Conservation (phyloP, 2,888 invertebrate species). For the Elmis aenea region DNA sequence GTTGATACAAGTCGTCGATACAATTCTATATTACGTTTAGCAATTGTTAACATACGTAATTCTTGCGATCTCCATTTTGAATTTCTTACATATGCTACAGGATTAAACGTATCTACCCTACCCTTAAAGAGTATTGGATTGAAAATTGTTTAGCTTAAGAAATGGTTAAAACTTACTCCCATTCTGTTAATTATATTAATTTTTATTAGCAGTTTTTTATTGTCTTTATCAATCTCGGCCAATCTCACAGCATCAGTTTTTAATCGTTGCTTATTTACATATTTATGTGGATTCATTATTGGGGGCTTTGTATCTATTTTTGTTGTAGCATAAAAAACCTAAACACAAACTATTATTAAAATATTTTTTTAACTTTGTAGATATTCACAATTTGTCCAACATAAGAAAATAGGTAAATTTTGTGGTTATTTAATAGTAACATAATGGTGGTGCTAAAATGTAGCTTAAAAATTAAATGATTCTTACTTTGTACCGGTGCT, state of each 20-base stretch:
- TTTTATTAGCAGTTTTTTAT: slow-evolving; percentile 54
- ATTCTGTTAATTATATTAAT: slow-evolving; percentile 57
- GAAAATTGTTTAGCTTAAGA: slow-evolving; percentile 1
- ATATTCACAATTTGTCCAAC: no score
- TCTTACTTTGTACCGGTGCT: slow-evolving; percentile 31
- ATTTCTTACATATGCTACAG: slow-evolving; percentile 30
- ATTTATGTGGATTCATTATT: slow-evolving; percentile 50
- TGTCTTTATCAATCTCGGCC: slow-evolving; percentile 49
- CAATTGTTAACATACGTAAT: slow-evolving; percentile 28
- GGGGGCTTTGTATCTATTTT: slow-evolving; percentile 53
- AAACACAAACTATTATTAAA: slow-evolving; percentile 9
- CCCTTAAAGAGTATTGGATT: slow-evolving; percentile 25
- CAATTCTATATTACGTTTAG: slow-evolving; percentile 31
- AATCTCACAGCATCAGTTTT: slow-evolving; percentile 43
- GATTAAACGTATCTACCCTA: slow-evolving; percentile 34
- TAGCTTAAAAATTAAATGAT: no score
- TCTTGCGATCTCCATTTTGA: slow-evolving; percentile 33
- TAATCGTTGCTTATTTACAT: slow-evolving; percentile 48
- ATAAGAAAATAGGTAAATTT: no score
- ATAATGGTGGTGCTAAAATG: no score
- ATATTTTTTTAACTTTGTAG: no score
- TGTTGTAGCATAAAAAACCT: slow-evolving; percentile 33
- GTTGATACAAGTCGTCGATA: slow-evolving; percentile 21
- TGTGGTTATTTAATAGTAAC: no score
- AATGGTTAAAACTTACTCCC: slow-evolving; percentile 49